Conservation (phyloP, 2,797 vertebrate species). For the Rhinoraja longicauda region DNA sequence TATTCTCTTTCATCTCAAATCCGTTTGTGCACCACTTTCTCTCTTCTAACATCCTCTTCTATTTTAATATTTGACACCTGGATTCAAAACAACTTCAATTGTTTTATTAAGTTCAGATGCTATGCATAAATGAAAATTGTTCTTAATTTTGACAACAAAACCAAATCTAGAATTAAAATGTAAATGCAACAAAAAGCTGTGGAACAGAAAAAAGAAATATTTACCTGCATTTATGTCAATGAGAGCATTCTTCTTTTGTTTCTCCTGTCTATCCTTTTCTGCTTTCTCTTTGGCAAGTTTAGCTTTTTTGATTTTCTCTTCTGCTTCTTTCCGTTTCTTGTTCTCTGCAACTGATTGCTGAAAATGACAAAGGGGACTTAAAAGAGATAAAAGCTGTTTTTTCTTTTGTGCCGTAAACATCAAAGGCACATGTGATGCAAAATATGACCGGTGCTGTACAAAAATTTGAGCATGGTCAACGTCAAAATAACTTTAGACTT, state of each 20-base stretch:
- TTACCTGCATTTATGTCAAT: conserved; percentile 72
- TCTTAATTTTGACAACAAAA: not conserved
- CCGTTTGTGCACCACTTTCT: no score
- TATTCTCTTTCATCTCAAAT: no score
- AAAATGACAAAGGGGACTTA: conserved; percentile 13
- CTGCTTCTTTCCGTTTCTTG: conserved; percentile 69
- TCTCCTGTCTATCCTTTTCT: conserved; percentile 71
- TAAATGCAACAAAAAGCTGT: not conserved
- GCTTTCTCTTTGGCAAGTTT: conserved; percentile 74
- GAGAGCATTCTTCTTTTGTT: conserved; percentile 67
- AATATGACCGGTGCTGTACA: no score
- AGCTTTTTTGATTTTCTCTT: conserved; percentile 72
- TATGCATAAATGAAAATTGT: not conserved
- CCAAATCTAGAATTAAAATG: not conserved
- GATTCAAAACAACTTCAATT: not conserved
- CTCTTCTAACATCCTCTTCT: no score
- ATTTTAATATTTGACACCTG: not conserved
- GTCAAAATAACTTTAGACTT: no score
- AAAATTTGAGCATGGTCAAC: no score
- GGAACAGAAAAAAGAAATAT: not conserved
- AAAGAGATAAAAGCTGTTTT: not conserved
- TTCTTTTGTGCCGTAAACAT: no score
- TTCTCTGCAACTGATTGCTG: conserved; percentile 78
- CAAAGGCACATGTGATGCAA: no score
- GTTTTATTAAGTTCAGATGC: not conserved